Base-by-base conservation (phyloP, 2,888 invertebrate species). In the Philereme vetulata region DNA sequence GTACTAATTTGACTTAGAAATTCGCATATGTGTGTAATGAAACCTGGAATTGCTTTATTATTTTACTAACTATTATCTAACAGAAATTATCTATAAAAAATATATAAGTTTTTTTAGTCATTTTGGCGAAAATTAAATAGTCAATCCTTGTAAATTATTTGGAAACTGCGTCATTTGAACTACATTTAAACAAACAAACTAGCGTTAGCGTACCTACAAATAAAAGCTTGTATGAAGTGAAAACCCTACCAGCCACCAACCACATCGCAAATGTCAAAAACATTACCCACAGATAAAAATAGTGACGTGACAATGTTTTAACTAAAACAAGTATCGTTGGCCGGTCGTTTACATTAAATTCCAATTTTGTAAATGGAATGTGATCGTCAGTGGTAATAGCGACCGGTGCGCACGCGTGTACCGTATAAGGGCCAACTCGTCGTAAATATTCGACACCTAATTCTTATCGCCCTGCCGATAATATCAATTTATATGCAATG, bases 381-480 rank as follows among this genome's bases (percentile, higher is more conserved):
- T 77, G 80, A 78, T 78, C 76, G 74, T 74, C 75, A 51, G 55
- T 49, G 43, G 58, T 60, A 60, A 60, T 60, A 79, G 74, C 75
- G 79, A 59, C 80, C 72, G 81, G 75, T 79, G 82, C 72, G 64
- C 67, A 67, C 69, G 67, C 72, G 63, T 46, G 64, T 44, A 44
- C 82, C 81, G 66, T 84, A 78, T 80, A 84, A 60, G 80, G 83
- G 53, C 65, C 67, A 67, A 64, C 68, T 69, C 60, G 70, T 78
- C 78, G 78, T 86, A 80, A 85, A 84, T 82, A 83, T 84, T 82
- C 80, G 80, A 81, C 78, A 82, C 82, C 84, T 83, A 84, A 84
- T 83, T 84, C 74, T 79, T 78, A 77, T 75, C 70, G 71, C 61
- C 21, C 66, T 56, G 60, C 58, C 56, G 71, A 77, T 74, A 71